Conservation (phyloP, 2,797 vertebrate species). For the Poeciliopsis gracilis region DNA sequence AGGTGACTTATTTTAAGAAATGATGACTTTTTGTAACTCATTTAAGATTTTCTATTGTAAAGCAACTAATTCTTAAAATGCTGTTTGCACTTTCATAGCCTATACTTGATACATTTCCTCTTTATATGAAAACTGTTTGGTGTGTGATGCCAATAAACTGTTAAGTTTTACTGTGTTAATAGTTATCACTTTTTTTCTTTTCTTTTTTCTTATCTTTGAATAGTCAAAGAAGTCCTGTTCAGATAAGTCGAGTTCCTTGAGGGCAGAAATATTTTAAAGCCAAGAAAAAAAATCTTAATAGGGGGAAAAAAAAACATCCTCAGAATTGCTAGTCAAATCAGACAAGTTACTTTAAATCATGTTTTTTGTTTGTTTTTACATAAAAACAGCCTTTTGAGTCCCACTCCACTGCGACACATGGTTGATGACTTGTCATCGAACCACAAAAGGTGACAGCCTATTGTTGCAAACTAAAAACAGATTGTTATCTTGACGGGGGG, state of each 20-base stretch:
- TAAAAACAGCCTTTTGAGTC: constrained; percentile 1
- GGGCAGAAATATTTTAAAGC: background rate
- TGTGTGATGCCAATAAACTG: constrained; percentile 96
- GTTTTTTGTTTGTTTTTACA: background rate
- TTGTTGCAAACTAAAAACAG: constrained; percentile 6
- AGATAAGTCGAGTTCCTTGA: background rate
- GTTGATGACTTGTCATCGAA: constrained; percentile 1
- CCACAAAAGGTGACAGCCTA: background rate
- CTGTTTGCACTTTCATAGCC: constrained; percentile 99
- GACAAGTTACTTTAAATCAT: background rate
- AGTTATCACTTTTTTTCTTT: background rate
- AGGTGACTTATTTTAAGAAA: constrained; percentile 88
- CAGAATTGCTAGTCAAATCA: background rate
- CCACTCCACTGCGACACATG: background rate
- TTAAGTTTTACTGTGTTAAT: constrained; percentile 67
- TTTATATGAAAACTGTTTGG: constrained; percentile 96
- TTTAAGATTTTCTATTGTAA: constrained; percentile 97
- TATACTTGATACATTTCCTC: constrained; percentile 99
- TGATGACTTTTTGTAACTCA: constrained; percentile 92
- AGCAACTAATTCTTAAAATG: constrained; percentile 97
- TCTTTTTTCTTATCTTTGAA: background rate
- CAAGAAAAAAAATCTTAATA: background rate
- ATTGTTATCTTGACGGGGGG: background rate
- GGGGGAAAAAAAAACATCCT: background rate
- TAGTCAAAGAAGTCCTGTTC: background rate